Conservation (phyloP, 2,113 vertebrate species). For the Misgurnus mizolepis region DNA sequence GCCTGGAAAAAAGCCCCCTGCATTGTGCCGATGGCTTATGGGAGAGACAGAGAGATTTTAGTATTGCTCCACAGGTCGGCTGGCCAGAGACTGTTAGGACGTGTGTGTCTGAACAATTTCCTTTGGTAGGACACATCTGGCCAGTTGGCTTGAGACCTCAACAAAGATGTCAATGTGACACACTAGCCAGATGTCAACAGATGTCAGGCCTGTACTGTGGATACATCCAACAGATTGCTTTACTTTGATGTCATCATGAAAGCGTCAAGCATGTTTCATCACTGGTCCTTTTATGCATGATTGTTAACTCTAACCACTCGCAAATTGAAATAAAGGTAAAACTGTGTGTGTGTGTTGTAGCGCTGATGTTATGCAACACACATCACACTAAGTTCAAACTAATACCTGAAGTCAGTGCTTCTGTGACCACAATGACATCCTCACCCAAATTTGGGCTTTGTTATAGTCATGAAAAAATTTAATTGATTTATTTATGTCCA, state of each 20-base stretch:
- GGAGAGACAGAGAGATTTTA: background rate
- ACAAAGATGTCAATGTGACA: constrained; percentile 22
- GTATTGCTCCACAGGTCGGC: background rate
- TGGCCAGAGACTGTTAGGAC: background rate
- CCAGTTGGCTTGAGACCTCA: background rate
- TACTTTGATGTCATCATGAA: background rate
- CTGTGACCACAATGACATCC: background rate
- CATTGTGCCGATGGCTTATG: constrained; percentile 45
- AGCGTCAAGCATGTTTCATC: constrained; percentile 17
- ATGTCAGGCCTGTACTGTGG: background rate
- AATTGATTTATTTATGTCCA: too few species aligned
- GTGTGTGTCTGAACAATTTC: background rate
- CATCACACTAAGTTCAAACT: constrained; percentile 5
- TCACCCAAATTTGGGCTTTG: background rate
- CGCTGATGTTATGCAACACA: constrained; percentile 57
- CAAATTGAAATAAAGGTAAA: constrained; percentile 26
- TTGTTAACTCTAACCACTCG: background rate
- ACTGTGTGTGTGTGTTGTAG: background rate
- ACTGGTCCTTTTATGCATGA: constrained; percentile 20
- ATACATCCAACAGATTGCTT: background rate
- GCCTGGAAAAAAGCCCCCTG: constrained; percentile 74
- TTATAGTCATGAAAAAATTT: too few species aligned
- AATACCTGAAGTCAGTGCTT: background rate
- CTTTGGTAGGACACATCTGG: constrained; percentile 23
- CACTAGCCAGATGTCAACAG: constrained; percentile 24